Conservation (phyloP, 2,113 vertebrate genomes). For the Myrmecophaga tridactyla region DNA sequence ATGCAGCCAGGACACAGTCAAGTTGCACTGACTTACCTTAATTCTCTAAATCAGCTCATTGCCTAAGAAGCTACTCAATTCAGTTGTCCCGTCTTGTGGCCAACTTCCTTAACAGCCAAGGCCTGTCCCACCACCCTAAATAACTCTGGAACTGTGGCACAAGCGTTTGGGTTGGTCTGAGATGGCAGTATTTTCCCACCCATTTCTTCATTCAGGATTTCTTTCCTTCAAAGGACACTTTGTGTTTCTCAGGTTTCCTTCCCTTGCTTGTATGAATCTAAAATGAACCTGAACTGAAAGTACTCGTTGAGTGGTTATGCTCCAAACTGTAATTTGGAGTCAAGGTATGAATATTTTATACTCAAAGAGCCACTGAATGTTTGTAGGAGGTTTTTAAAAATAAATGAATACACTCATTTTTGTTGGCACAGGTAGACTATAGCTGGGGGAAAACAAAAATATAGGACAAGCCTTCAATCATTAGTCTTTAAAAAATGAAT, state of each 20-base stretch:
- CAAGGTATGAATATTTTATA: constrained; percentile 75
- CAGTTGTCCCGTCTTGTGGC: background rate
- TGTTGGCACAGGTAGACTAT: constrained; percentile 70
- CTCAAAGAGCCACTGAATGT: constrained; percentile 74
- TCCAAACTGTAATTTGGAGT: constrained; percentile 75
- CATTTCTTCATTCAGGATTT: constrained; percentile 75
- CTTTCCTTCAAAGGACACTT: constrained; percentile 69
- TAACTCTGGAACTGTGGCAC: constrained; percentile 4
- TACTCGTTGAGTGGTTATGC: constrained; percentile 72
- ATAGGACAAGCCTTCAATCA: constrained; percentile 57
- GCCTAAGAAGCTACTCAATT: background rate
- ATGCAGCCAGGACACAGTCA: background rate
- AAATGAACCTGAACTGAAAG: constrained; percentile 76
- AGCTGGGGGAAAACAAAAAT: constrained; percentile 72
- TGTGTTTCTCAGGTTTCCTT: constrained; percentile 58
- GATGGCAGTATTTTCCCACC: constrained; percentile 47
- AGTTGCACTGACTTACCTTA: constrained; percentile 4
- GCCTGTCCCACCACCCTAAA: constrained; percentile 9
- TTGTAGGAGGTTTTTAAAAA: constrained; percentile 75
- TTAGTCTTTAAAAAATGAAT: constrained; percentile 61
- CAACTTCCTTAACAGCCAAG: constrained; percentile 39
- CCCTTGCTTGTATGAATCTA: constrained; percentile 53
- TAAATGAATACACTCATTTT: constrained; percentile 76
- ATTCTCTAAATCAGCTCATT: background rate
- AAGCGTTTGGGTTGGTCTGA: background rate